Base-by-base conservation (phyloP, 2,888 invertebrate genomes). In the Himalopsyche japonica region DNA sequence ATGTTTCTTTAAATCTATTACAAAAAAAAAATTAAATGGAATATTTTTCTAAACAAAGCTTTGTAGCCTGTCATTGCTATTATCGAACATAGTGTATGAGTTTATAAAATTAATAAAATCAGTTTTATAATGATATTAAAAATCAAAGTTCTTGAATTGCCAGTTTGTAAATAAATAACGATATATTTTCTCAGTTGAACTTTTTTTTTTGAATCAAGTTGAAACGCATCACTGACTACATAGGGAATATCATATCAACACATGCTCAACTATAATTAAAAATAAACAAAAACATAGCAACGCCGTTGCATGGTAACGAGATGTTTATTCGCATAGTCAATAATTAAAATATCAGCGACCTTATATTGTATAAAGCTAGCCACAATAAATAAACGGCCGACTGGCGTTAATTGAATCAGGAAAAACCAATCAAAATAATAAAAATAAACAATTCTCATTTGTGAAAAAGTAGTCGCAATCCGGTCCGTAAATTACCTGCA, bases 401-500 rank as follows among this genome's bases (percentile, higher is more conserved):
- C 70, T 15, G 15, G 70, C 70, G 70, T 70, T 70, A 70, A 70
- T 70, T 70, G 70, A 70, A 70, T 70, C 70, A 70, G 70, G 70
- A 30, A 70, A 70, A 70, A 70, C 70, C 70, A 70, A 70, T 70
- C 70, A 70, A 70, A 70, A 70, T 70, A 70, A 70, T 70, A 70
- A 70, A 70, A 70, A 70, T 70, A 70, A 70, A 70, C 70, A 70
- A 30, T 43, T 70, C 70, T 79, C 78, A 7, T 43, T 34, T 15
- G 47, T 80, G 84, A 79, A 64, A 80, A 70, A 84, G 81, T 81
- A 81, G 64, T 64, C 79, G 79, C 79, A 49, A 84, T 70, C 79
- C 27, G 77, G 64, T 37, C 49, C 83, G 84, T 85, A 86, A 86
- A 86, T 85, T 86, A 86, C 85, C 84, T 79, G 83, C 80, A 84